Percentiles rank a stretch among this genome's conserved stretches.
phyloP scores from a whole-genome alignment of 2,888 invertebrate genomes.

The Proisotoma minuta region DNA sequence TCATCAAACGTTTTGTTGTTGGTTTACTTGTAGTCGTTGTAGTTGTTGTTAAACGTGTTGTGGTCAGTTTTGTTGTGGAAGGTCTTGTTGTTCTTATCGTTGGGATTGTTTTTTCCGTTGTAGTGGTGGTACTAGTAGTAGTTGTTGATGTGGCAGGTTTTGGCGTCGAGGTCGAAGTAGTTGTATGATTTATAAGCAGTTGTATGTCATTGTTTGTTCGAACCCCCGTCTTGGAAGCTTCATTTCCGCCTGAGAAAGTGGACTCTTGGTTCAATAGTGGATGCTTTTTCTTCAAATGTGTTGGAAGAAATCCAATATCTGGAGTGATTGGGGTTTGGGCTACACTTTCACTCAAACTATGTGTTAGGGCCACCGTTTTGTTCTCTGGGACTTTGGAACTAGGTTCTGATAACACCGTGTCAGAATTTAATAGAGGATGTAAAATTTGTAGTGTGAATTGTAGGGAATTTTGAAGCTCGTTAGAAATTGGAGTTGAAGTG shows the following conservation, averaged over 20 bases:
- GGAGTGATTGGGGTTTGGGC: constrained; percentile 32
- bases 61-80: not conserved
- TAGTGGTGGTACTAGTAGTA: not conserved
- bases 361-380: constrained; percentile 30
- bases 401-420: constrained; percentile 25
- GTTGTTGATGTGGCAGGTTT: constrained; percentile 1
- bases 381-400: constrained; percentile 34
- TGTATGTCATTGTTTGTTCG: constrained; percentile 1
- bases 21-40: constrained; percentile 5
- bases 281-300: constrained; percentile 33
- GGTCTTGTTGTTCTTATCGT: not conserved
- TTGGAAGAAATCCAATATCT: constrained; percentile 28
- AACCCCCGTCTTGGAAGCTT: constrained; percentile 17
- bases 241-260: constrained; percentile 15
- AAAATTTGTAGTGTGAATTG: constrained; percentile 28
- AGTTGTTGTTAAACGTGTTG: not conserved
- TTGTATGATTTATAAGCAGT: not conserved
- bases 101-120: not conserved
- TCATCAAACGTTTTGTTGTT: not conserved
- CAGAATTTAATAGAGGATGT: constrained; percentile 35
- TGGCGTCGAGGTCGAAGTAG: constrained; percentile 3
- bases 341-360: constrained; percentile 20
- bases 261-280: constrained; percentile 31
- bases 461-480: constrained; percentile 34
- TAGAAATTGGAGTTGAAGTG: constrained; percentile 28